Evolutionary conservation across 1,140 invertebrate genomes (phyloP).

Genomic region (Drosophila tani): DNA sequence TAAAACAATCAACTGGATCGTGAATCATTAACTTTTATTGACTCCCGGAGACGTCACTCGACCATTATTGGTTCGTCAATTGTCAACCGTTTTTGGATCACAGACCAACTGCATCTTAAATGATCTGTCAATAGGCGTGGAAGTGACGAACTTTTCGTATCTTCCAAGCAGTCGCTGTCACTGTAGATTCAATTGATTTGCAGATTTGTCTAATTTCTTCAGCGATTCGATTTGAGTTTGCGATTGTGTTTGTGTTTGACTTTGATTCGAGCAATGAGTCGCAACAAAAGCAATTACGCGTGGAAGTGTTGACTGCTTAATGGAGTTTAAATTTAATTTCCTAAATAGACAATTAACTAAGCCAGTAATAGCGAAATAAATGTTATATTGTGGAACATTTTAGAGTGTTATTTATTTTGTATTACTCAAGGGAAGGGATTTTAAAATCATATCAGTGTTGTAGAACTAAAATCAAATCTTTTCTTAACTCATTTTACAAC

Average conservation of each 20-base stretch:
- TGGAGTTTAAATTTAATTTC: not conserved
- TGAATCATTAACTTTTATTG: constrained; percentile 29
- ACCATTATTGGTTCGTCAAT: constrained; percentile 35
- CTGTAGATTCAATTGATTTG: constrained; percentile 51
- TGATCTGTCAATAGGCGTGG: constrained; percentile 10
- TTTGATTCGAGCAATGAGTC: constrained; percentile 1
- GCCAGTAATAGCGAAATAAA: not conserved
- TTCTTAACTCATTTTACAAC: not conserved
- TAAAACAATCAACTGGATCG: not conserved
- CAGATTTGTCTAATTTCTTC: constrained; percentile 35
- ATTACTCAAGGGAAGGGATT: too few relatives aligned
- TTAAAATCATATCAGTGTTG: not conserved
- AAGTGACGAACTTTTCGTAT: constrained; percentile 27
- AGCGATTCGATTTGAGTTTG: constrained; percentile 15
- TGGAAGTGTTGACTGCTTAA: not conserved
- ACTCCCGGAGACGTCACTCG: constrained; percentile 22
- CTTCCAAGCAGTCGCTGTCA: not conserved
- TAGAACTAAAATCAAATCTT: not conserved
- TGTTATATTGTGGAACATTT: not conserved
- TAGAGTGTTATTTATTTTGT: too few relatives aligned
- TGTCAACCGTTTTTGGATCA: constrained; percentile 28
- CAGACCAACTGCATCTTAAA: constrained; percentile 19
- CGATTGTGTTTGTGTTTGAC: constrained; percentile 12
- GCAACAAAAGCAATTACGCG: constrained; percentile 7
- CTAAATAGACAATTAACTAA: not conserved